Evolutionary conservation across 2,113 vertebrate species (phyloP), one percentile per base, ranked within the genome.

Genomic region (Pimephales promelas): DNA sequence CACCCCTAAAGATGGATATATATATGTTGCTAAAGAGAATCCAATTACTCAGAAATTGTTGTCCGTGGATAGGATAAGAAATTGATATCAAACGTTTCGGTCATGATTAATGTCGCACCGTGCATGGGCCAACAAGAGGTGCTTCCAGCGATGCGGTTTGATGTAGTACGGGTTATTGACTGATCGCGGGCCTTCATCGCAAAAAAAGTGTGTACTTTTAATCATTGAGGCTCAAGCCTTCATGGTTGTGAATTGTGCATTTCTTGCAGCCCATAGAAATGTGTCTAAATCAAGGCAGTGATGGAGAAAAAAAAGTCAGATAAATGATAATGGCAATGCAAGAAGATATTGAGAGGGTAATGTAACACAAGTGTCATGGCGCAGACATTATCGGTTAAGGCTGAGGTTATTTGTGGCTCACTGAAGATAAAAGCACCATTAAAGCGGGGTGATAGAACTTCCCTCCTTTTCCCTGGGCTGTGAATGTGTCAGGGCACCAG

Each of bases 41-140:
- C 84, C 86, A 85, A 79, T 87, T 85, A 82, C 79, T 75, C 36
- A 81, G 61, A 82, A 72, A 82, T 64, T 34, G 62, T 71, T 85
- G 80, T 81, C 59, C 43, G 4, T 62, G 45, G 64, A 84, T 56
- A 7, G 36, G 28, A 84, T 36, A 71, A 81, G 52, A 82, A 70
- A 73, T 84, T 72, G 57, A 24, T 83, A 78, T 77, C 16, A 72
- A 84, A 36, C 5, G 10, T 52, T 72, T n/a, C 40, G 49, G 40
- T 24, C 18, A 26, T 81, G 54, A 82, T 68, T 28, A 61, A 87
- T 56, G 56, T 36, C 8, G 24, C 61, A 31, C 0, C 7, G 40
- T 8, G 49, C 36, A 49, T 5, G 31, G 57, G 61, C 34, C 45
- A 84, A 81, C 61, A 77, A 84, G 83, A 66, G 11, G 3, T 16